These are phyloP conservation scores for Ricordea florida DNA, from an alignment of 92 coral and sea anemone species.

Conservation along the genomic window DNA sequence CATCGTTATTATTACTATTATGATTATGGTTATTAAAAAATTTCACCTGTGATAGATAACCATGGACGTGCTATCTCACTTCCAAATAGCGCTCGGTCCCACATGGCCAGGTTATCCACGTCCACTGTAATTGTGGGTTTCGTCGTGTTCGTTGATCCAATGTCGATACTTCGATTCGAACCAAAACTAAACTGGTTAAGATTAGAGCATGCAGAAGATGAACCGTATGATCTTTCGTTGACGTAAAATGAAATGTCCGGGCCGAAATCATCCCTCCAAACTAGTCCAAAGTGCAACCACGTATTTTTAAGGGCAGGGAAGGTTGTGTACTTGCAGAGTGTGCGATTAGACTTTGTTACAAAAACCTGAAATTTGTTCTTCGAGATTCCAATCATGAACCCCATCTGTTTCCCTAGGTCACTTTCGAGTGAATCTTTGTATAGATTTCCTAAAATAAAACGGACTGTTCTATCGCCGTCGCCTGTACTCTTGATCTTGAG, in stretches of 20 bases:
- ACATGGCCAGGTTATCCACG: neutral
- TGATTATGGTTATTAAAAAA: too few species aligned
- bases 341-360: neutral
- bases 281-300: constrained; percentile 1
- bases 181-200: too few species aligned
- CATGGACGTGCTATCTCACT: neutral
- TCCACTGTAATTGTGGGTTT: neutral
- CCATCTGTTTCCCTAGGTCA: too few species aligned
- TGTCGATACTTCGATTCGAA: neutral
- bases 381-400: neutral
- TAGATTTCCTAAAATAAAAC: neutral
- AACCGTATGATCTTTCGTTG: too few species aligned
- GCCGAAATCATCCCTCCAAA: neutral
- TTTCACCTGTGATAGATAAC: neutral
- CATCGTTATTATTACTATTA: too few species aligned
- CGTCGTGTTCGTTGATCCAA: neutral
- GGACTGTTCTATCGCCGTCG: neutral
- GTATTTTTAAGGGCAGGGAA: neutral
- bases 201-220: too few species aligned
- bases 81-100: neutral
- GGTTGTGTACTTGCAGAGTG: neutral
- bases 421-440: too few species aligned
- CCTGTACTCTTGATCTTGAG: neutral
- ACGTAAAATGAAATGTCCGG: neutral
- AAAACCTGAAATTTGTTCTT: neutral